Evolutionary conservation across 2,888 invertebrate genomes (phyloP), one percentile per base, ranked within the genome.

Genomic region (Rapana venosa): DNA sequence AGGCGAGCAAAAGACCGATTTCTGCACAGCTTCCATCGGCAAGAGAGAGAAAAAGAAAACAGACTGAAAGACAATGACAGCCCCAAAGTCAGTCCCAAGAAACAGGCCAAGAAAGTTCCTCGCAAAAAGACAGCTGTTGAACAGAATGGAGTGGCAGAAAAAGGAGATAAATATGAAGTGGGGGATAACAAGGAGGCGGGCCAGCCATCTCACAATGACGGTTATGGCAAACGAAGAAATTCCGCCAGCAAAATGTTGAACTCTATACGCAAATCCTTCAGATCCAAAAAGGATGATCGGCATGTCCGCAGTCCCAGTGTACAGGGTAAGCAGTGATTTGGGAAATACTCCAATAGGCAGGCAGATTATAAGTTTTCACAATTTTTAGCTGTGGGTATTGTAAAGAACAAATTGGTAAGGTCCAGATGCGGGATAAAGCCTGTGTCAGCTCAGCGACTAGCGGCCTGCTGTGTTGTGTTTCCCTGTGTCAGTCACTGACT

Each of bases 1-100:
- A 93, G 93, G 90, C 91, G 93, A 81, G 92, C 94, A 0, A 92
- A 93, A 86, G 94, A 94, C 88, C 92, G 94, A 85, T 66, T 95
- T 11, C 90, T 90, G 11, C 92, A 90, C 35, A 87, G 93, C 6
- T 90, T 94, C 66, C 92, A 92, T 47, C 90, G 92, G 36, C 83
- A 93, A 81, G 89, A 91, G 88, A 88, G 91, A 90, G 87, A 90
- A n/a, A 87, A 74, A 32, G n/a, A 87, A 47, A 81, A 11, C 2
- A 89, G 74, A 83, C 22, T 26, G 30, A 91, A 89, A 85, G 87
- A 91, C 30, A 90, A 90, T 77, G 88, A 91, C 58, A 90, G 86
- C 32, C 90, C 90, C 35, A 87, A 87, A 17, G 36, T 79, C n/a
- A 79, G 87, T 22, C 85, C 88, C 17, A 87, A 90, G 70, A 86